phyloP scores from a whole-genome alignment of 1,140 invertebrate species.

The Scaptomyza graminum region DNA sequence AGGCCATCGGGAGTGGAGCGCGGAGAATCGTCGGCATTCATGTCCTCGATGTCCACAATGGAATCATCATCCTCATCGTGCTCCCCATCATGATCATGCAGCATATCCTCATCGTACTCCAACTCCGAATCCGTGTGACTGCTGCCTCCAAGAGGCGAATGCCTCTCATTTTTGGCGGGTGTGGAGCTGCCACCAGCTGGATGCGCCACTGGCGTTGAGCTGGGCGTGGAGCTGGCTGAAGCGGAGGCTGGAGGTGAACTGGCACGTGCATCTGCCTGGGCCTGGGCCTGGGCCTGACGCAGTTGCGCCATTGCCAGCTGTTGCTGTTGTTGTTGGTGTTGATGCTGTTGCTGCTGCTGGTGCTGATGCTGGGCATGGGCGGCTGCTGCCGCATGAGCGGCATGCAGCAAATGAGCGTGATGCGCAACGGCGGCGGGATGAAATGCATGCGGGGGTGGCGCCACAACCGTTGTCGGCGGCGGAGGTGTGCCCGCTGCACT shows the following conservation, averaged over 20 bases:
- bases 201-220: conserved; percentile 60
- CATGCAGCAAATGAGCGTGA: conserved; percentile 76
- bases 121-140: conserved; percentile 85
- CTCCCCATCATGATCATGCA: conserved; percentile 86
- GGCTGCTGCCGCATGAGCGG: conserved; percentile 71
- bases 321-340: conserved; percentile 43
- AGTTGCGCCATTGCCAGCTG: conserved; percentile 64
- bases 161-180: conserved; percentile 75
- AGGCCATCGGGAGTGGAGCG: conserved; percentile 80
- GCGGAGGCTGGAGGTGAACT: conserved; percentile 44
- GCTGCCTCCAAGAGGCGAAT: conserved; percentile 74
- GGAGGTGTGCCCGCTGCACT: conserved; percentile 70
- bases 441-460: conserved; percentile 58
- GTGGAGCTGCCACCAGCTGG: conserved; percentile 36
- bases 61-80: conserved; percentile 87
- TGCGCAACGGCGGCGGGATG: conserved; percentile 80
- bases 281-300: conserved; percentile 47
- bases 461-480: conserved; percentile 26
- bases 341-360: conserved; percentile 39
- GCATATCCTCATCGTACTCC: conserved; percentile 86
- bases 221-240: conserved; percentile 62
- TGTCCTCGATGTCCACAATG: conserved; percentile 88
- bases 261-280: conserved; percentile 42
- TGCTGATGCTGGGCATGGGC: conserved; percentile 77
- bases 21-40: conserved; percentile 85